Conservation (phyloP, 1,140 invertebrate genomes). For the Lasioglossum baleicum region DNA sequence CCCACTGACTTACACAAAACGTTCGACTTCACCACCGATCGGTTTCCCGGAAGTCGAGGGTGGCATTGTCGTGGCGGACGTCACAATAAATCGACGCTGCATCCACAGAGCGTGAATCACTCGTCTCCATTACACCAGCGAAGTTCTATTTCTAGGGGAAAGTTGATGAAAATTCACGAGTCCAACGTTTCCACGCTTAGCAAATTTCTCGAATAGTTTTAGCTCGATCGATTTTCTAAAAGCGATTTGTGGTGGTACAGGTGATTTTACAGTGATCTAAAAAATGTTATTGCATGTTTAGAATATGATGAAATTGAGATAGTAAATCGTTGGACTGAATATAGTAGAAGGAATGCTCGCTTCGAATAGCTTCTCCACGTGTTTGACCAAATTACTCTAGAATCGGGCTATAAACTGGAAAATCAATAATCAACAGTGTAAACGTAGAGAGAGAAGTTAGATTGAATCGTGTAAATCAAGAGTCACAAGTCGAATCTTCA, state of each 20-base stretch:
- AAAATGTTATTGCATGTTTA: too few species aligned
- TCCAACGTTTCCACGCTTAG: constrained; percentile 20
- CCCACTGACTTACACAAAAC: not conserved
- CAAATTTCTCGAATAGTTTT: not conserved
- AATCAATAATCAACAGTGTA: constrained; percentile 31
- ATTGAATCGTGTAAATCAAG: constrained; percentile 41
- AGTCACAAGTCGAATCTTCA: constrained; percentile 18
- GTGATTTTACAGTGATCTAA: too few species aligned
- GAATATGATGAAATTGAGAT: too few species aligned
- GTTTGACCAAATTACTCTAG: constrained; percentile 4
- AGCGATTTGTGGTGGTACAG: not conserved
- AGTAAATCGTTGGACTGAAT: too few species aligned
- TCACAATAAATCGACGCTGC: constrained; percentile 42
- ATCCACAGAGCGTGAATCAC: constrained; percentile 45
- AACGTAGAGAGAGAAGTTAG: constrained; percentile 25
- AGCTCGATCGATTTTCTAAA: too few species aligned
- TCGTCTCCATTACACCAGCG: constrained; percentile 17
- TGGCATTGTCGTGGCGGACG: constrained; percentile 8
- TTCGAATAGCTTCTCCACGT: too few species aligned
- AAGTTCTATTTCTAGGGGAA: constrained; percentile 19
- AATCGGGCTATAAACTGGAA: not conserved
- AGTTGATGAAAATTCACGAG: constrained; percentile 24
- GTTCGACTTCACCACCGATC: not conserved
- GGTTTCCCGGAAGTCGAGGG: constrained; percentile 25
- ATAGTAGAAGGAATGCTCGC: too few species aligned